Percentiles rank a stretch among this genome's conserved stretches.
Evolutionary conservation across 1,140 invertebrate genomes (phyloP).

Genomic region (Dendrolimus kikuchii): DNA sequence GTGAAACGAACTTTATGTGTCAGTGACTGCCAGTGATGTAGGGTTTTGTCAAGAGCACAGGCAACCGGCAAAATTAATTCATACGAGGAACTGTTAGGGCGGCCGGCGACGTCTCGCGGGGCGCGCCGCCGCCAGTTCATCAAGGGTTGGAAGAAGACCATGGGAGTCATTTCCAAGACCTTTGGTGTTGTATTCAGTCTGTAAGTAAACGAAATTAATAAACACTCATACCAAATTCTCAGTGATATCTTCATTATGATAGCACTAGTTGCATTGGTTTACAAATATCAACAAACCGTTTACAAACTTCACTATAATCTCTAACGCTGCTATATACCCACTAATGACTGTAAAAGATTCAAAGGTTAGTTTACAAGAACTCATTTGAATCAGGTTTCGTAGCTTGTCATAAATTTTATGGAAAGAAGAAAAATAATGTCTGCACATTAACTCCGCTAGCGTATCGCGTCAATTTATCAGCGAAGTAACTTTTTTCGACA

Average conservation of each 20-base stretch:
- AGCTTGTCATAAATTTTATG: no score
- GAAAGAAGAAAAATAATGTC: no score
- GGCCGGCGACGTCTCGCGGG: conserved; percentile 51
- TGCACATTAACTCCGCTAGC: conserved; percentile 4
- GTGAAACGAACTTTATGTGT: conserved; percentile 17
- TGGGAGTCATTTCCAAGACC: conserved; percentile 81
- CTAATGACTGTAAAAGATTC: no score
- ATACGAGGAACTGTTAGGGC: conserved; percentile 49
- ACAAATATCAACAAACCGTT: no score
- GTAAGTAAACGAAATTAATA: conserved; percentile 71
- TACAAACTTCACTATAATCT: no score
- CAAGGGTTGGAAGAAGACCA: conserved; percentile 71
- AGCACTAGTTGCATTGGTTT: no score
- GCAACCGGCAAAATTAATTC: conserved; percentile 57
- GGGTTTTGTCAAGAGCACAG: conserved; percentile 19
- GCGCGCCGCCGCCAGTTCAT: conserved; percentile 62
- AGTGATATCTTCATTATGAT: no score
- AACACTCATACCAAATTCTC: no score
- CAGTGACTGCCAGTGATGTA: conserved; percentile 40
- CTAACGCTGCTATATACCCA: no score
- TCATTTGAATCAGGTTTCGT: no score
- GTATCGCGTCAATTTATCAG: conserved; percentile 37
- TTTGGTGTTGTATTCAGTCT: conserved; percentile 82
- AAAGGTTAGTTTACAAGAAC: no score
- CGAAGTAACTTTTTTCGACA: conserved; percentile 13